These are phyloP conservation scores for Ruditapes philippinarum DNA, from an alignment of 1,140 invertebrate species.

Conservation along the genomic window DNA sequence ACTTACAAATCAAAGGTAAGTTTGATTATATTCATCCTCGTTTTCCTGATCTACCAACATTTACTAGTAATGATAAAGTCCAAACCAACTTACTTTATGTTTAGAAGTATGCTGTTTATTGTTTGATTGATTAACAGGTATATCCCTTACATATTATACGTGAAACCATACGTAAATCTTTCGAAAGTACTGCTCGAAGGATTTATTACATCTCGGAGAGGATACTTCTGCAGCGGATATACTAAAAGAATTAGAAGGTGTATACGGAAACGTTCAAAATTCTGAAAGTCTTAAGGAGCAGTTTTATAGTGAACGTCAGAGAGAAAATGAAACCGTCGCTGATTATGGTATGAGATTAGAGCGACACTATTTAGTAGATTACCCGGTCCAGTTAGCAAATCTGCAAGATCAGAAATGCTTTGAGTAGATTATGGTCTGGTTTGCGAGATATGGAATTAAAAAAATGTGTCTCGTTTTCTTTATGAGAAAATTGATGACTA, in stretches of 20 bases:
- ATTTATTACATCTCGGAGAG: background rate
- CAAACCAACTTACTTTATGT: background rate
- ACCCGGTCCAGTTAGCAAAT: background rate
- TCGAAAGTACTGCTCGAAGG: background rate
- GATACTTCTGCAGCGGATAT: background rate
- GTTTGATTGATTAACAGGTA: background rate
- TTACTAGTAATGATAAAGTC: background rate
- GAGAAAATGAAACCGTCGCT: background rate
- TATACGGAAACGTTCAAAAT: background rate
- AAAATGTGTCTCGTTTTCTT: background rate
- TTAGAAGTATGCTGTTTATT: constrained; percentile 14
- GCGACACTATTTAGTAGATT: background rate
- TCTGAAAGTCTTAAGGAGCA: background rate
- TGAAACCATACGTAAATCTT: background rate
- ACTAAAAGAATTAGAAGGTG: background rate
- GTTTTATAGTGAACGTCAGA: constrained; percentile 2
- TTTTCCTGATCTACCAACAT: background rate
- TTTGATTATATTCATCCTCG: background rate
- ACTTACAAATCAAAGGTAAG: background rate
- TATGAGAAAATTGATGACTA: background rate
- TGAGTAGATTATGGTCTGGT: background rate
- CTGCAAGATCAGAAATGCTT: background rate
- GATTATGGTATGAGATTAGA: background rate
- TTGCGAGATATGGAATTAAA: background rate
- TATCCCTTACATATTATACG: background rate